A percentile compares a stretch with the other conserved stretches of the same genome.
Conservation (phyloP, 2,797 vertebrate species). For the Atherinosoma microstoma region DNA sequence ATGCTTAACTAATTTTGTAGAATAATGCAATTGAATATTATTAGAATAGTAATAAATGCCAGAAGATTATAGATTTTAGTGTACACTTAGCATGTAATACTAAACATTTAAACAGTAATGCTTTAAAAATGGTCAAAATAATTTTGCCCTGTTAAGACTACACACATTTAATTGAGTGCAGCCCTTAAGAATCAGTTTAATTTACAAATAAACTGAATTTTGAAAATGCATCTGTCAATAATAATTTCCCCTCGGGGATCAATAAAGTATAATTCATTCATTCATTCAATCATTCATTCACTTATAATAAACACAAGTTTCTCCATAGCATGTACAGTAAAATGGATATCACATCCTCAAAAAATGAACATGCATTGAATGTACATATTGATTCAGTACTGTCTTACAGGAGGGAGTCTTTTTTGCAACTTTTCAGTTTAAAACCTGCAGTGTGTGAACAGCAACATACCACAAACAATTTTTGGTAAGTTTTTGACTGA, state of each 20-base stretch:
- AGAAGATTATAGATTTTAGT: not conserved
- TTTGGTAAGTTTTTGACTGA: not conserved
- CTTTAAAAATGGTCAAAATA: no score
- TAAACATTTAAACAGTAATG: not conserved
- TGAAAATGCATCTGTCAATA: no score
- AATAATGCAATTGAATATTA: not conserved
- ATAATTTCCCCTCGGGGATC: no score
- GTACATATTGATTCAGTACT: no score
- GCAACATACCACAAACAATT: slow-evolving; percentile 6
- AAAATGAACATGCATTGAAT: not conserved
- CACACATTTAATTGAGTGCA: no score
- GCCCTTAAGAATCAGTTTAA: no score
- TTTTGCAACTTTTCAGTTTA: slow-evolving; percentile 34
- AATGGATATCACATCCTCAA: not conserved
- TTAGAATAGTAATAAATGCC: not conserved
- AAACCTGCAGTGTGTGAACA: slow-evolving; percentile 4
- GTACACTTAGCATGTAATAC: not conserved
- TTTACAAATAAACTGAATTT: no score
- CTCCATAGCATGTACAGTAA: not conserved
- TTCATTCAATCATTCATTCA: no score
- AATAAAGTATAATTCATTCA: no score
- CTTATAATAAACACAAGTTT: no score
- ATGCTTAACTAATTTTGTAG: not conserved
- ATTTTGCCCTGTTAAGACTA: no score
- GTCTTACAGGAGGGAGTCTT: no score